Percentiles rank a stretch among this genome's conserved stretches.
phyloP scores from a whole-genome alignment of 2,797 vertebrate genomes.

The Melanotaenia parkinsoni region DNA sequence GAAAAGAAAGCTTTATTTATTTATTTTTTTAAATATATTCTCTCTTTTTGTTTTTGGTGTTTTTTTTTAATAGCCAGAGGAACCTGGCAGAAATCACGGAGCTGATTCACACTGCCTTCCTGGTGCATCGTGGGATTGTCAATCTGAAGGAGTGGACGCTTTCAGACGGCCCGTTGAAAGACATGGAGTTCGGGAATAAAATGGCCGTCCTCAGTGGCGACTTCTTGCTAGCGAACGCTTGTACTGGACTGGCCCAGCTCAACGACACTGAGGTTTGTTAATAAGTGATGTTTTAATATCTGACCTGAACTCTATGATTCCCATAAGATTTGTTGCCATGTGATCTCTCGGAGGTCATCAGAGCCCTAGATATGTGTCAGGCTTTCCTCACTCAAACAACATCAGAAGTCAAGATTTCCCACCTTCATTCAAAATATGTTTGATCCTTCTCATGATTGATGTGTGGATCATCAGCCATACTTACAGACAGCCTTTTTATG shows the following conservation, averaged over 20 bases:
- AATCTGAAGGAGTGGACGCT: slow-evolving; percentile 91
- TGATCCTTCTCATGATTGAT: too few relatives aligned
- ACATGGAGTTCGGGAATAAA: slow-evolving; percentile 99
- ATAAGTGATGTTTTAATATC: slow-evolving; percentile 17
- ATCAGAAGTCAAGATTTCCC: background rate
- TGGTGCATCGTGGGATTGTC: slow-evolving; percentile 96
- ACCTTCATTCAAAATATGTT: background rate
- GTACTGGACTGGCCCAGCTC: slow-evolving; percentile 91
- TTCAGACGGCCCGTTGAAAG: slow-evolving; percentile 91
- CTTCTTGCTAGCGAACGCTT: slow-evolving; percentile 96
- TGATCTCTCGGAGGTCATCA: slow-evolving; percentile 20
- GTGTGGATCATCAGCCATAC: too few relatives aligned
- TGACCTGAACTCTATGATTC: slow-evolving; percentile 38
- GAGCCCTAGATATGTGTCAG: background rate
- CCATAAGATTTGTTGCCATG: slow-evolving; percentile 46
- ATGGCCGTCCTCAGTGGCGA: slow-evolving; percentile 97
- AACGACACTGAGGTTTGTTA: slow-evolving; percentile 89
- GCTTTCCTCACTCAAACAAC: background rate
- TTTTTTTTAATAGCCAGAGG: slow-evolving; percentile 86
- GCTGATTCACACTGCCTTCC: slow-evolving; percentile 96
- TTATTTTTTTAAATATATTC: too few relatives aligned
- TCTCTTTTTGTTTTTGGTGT: slow-evolving; percentile 13
- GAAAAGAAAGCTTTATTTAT: background rate
- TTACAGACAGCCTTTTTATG: too few relatives aligned
- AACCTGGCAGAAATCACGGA: slow-evolving; percentile 97